Evolutionary conservation across 2,797 vertebrate species (phyloP).

Genomic region (Labeo calbasu): DNA sequence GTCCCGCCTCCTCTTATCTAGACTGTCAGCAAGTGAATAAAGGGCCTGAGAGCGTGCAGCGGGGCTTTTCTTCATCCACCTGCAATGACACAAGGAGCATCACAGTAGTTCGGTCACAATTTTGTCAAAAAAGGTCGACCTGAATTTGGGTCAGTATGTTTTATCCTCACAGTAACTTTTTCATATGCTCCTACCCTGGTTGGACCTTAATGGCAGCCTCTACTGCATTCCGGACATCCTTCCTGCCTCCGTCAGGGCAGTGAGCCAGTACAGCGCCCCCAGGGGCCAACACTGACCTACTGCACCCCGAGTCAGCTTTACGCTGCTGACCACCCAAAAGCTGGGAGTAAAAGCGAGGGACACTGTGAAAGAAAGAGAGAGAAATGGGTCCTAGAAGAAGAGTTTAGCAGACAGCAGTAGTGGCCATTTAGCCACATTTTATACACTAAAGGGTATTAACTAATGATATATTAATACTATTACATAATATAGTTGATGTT

Average conservation of each 20-base stretch:
- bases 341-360: constrained; percentile 78
- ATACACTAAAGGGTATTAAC: neutral
- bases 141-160: neutral
- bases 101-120: neutral
- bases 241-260: constrained; percentile 83
- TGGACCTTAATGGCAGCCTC: constrained; percentile 85
- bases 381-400: neutral
- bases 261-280: constrained; percentile 73
- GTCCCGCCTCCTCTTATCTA: constrained; percentile 76
- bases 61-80: constrained; percentile 81
- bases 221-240: constrained; percentile 85
- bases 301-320: constrained; percentile 82
- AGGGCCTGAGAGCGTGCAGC: constrained; percentile 80
- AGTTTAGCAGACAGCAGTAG: neutral
- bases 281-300: constrained; percentile 73
- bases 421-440: neutral
- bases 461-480: neutral
- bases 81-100: constrained; percentile 44
- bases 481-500: neutral
- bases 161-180: neutral
- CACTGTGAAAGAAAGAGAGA: constrained; percentile 65
- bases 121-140: neutral
- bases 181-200: constrained; percentile 74
- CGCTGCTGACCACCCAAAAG: constrained; percentile 80
- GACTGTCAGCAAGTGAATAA: constrained; percentile 75